A percentile compares a stretch with the other conserved stretches of the same genome.
These are phyloP conservation scores for Ricordea florida DNA, from an alignment of 92 coral and sea anemone genomes.

Conservation along the genomic window DNA sequence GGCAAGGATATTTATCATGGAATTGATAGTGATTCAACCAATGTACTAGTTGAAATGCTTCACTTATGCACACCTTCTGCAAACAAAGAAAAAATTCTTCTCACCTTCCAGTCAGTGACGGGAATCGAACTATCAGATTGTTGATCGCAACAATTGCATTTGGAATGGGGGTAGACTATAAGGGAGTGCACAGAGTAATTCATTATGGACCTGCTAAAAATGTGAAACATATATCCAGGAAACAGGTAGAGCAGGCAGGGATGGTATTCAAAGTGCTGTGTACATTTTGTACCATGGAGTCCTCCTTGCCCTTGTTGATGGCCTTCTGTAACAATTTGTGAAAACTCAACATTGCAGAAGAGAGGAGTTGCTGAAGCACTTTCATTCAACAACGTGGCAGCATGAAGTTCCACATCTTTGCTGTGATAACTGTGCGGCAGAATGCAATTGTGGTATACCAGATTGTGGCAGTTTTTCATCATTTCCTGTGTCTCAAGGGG, in stretches of 20 bases:
- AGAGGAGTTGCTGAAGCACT: neutral
- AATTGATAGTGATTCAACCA: neutral
- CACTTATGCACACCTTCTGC: conserved; percentile 28
- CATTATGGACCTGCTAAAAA: neutral
- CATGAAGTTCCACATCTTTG: too few relatives aligned
- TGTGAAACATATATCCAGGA: neutral
- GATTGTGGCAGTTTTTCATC: neutral
- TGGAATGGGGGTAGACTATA: neutral
- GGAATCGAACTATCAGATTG: neutral
- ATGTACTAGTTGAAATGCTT: conserved; percentile 6
- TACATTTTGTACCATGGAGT: too few relatives aligned
- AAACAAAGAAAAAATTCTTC: conserved; percentile 9
- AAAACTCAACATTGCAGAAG: neutral
- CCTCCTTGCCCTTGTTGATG: too few relatives aligned
- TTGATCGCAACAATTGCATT: conserved; percentile 34
- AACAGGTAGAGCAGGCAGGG: neutral
- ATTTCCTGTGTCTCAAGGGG: neutral
- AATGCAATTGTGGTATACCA: neutral
- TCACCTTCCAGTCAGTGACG: neutral
- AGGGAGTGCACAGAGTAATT: neutral
- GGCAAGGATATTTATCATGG: neutral
- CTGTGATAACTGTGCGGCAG: neutral
- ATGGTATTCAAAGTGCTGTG: too few relatives aligned
- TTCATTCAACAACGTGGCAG: too few relatives aligned
- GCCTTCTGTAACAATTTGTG: neutral